Base-by-base conservation (phyloP, 1,140 invertebrate genomes). In the Manduca sexta region DNA sequence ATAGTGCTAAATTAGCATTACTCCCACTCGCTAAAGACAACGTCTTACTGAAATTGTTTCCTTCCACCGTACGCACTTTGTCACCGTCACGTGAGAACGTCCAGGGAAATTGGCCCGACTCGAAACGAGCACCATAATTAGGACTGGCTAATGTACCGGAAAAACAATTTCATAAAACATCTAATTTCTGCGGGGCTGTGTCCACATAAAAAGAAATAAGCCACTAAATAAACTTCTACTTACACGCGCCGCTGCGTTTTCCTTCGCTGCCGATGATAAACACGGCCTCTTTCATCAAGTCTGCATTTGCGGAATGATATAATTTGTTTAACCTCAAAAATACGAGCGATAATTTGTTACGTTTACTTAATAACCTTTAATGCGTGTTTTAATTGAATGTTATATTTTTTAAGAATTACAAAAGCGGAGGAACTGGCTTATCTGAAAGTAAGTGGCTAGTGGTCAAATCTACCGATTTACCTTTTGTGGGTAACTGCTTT, bases 151-250 rank as follows among this genome's bases (percentile, higher is more conserved):
- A 84, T 80, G 78, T 82, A 51, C 64, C 74, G 74, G 74, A 84
- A 84, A 84, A 80, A 84, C 78, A 84, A 84, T 84, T 84, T 84
- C 76, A 84, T 84, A 84, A 82, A 84, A 82, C 73, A 80, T 82
- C 71, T 75, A 62, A 69, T 79, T 71, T 67, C 69, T 67, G 39
- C 47, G 35, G 54, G 52, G 53, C 61, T 45, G 48, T 48, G 54
- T 62, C 59, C 67, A 64, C 70, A 77, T 75, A 82, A 81, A 84
- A 84, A 79, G 71, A 74, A 81, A 84, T 74, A 78, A 79, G 72
- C 74, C 64, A 77, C 74, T 80, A 76, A 80, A 81, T 84, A 78
- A 81, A 81, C 64, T 76, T 78, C 72, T 76, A 78, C 68, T 80
- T 84, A 76, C 68, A 69, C 63, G 75, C 55, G 58, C 51, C 51